phyloP scores from a whole-genome alignment of 2,888 invertebrate species.

The Microctonus hyperodae region DNA sequence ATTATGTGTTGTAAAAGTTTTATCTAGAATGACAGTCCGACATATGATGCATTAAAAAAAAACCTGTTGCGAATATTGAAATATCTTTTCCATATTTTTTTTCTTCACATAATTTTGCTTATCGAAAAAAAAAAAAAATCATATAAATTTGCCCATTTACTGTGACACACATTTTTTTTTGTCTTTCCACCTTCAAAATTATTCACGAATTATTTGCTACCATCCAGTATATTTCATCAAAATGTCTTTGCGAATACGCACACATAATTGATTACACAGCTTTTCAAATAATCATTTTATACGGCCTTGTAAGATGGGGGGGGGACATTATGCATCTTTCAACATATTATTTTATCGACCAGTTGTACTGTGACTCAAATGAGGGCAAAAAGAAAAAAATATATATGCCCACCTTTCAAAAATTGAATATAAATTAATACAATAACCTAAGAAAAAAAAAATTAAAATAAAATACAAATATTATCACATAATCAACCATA shows the following conservation, averaged over 20 bases:
- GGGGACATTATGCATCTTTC: slow-evolving; percentile 34
- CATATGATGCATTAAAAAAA: background rate
- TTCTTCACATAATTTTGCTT: background rate
- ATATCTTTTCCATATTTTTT: slow-evolving; percentile 21
- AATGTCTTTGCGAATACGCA: slow-evolving; percentile 17
- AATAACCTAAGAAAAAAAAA: no score
- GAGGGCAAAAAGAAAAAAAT: slow-evolving; percentile 12
- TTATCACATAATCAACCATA: background rate
- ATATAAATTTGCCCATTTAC: slow-evolving; percentile 24
- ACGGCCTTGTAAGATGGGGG: slow-evolving; percentile 46
- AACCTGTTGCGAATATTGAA: slow-evolving; percentile 16
- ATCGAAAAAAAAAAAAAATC: slow-evolving; percentile 13
- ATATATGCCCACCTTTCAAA: slow-evolving; percentile 18
- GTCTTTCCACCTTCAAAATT: slow-evolving; percentile 22
- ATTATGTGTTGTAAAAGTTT: slow-evolving; percentile 24
- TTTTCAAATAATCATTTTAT: slow-evolving; percentile 49
- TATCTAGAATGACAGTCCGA: background rate
- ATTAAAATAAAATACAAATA: slow-evolving; percentile 1
- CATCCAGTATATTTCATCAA: slow-evolving; percentile 37
- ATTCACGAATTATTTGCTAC: slow-evolving; percentile 32
- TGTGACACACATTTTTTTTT: slow-evolving; percentile 22
- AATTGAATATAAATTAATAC: slow-evolving; percentile 20
- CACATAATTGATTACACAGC: slow-evolving; percentile 50
- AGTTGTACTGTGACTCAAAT: slow-evolving; percentile 28
- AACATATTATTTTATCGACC: slow-evolving; percentile 27